Evolutionary conservation across 92 coral and sea anemone species (phyloP), one percentile per base, ranked within the genome.

Genomic region (Hydrozoanthus gracilis): DNA sequence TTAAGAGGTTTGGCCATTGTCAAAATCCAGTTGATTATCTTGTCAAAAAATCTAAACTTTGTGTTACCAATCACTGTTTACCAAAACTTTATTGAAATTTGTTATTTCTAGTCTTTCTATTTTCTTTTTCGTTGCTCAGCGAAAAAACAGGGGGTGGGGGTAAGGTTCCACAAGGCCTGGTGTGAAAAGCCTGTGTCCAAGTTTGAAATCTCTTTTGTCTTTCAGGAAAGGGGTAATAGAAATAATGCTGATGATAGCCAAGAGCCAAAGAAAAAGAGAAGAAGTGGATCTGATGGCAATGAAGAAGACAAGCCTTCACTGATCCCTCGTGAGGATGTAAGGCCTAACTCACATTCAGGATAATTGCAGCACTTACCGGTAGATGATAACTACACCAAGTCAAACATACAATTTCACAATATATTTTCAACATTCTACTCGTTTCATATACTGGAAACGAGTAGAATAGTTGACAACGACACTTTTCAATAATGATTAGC

Each of bases 241-340:
- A 76, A 79, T 66, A 74, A 92, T 11, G 86, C 72, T 83, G 92
- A 92, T 67, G 96, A 93, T 45, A 86, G 60, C 11, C 54, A 88
- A 47, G 79, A 90, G 88, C 69, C 77, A 27, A 82, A 90, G 44
- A 89, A 86, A 79, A 96, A 89, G 85, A 93, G 91, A 86, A 95
- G 86, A 75, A 93, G 92, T 54, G 92, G 88, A 44, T 91, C 87
- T 51, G 91, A 88, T 27, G 91, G 78, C n/a, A 95, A 90, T 7
- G 87, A 82, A 13, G 97, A 91, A 56, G 88, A 82, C 13, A 93
- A 94, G 48, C 90, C 91, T 64, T 93, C 91, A 5, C 83, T 93
- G 85, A 90, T 96, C 44, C 98, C 99, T 58, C 88, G 98, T 78
- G 99, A 96, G 49, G 99, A 96, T 92, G 99, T 96, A 77, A n/a